Conservation (phyloP, 2,888 invertebrate species). For the Ramazzottius varieornatus region DNA sequence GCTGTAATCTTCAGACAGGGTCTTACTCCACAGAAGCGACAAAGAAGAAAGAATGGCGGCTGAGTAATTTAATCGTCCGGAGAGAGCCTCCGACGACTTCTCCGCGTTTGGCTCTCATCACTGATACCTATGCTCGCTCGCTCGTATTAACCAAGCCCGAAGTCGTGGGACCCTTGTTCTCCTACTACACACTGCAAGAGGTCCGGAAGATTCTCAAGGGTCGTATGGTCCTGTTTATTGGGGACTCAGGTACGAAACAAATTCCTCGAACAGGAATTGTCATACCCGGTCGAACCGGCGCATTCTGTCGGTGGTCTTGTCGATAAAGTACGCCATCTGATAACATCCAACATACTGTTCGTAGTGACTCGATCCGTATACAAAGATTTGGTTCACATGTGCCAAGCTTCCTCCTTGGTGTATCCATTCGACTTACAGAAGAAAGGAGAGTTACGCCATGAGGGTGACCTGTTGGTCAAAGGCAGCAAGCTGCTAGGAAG, state of each 20-base stretch:
- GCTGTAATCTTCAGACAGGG: too few relatives aligned
- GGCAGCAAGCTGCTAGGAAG: not conserved
- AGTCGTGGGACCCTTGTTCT: too few relatives aligned
- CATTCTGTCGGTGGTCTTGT: not conserved
- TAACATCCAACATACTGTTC: not conserved
- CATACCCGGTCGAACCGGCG: not conserved
- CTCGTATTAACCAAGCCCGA: too few relatives aligned
- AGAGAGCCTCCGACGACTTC: too few relatives aligned
- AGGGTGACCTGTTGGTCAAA: not conserved
- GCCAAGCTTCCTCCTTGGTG: not conserved
- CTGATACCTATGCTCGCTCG: too few relatives aligned
- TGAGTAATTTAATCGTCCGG: too few relatives aligned
- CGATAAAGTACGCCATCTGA: too few relatives aligned
- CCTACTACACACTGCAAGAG: too few relatives aligned
- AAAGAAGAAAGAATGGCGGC: too few relatives aligned
- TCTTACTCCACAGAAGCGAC: too few relatives aligned
- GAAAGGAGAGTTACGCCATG: not conserved
- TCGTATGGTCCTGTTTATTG: not conserved
- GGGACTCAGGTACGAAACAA: slow-evolving; percentile 2
- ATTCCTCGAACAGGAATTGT: too few relatives aligned
- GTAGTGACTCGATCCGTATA: not conserved
- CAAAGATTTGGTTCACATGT: not conserved
- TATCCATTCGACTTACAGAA: not conserved
- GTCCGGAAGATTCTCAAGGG: not conserved
- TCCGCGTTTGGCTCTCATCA: too few relatives aligned